These are phyloP conservation scores for Chanos chanos DNA, from an alignment of 2,797 vertebrate genomes.

Conservation along the genomic window DNA sequence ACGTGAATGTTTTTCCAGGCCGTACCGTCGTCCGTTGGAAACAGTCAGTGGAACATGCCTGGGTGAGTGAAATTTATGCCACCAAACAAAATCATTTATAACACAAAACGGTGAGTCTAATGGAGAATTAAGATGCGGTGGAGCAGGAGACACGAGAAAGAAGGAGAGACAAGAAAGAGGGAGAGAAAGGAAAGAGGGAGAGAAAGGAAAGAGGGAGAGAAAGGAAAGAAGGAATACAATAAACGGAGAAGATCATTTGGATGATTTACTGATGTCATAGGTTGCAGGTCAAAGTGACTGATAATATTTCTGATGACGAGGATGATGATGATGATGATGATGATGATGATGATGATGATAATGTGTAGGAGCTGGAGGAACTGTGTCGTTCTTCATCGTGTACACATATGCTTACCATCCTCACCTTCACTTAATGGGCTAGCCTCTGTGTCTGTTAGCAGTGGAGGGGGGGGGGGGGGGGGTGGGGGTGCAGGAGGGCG, in stretches of 20 bases:
- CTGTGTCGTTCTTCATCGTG: no score
- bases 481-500: neutral
- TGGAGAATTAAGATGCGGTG: neutral
- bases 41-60: no score
- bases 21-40: no score
- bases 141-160: conserved; percentile 6
- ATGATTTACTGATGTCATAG: no score
- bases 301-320: no score
- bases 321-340: no score
- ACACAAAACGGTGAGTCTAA: neutral
- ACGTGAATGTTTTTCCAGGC: no score
- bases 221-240: neutral
- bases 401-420: no score
- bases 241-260: conserved; percentile 23
- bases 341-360: no score
- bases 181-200: neutral
- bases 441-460: conserved; percentile 11
- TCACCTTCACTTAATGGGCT: no score
- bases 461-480: neutral
- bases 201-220: neutral
- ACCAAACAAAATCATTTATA: neutral
- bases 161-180: neutral
- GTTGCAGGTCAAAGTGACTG: no score
- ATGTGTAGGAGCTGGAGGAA: no score
- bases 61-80: neutral